phyloP scores from a whole-genome alignment of 1,140 invertebrate species.

The Bombus cullumanus region DNA sequence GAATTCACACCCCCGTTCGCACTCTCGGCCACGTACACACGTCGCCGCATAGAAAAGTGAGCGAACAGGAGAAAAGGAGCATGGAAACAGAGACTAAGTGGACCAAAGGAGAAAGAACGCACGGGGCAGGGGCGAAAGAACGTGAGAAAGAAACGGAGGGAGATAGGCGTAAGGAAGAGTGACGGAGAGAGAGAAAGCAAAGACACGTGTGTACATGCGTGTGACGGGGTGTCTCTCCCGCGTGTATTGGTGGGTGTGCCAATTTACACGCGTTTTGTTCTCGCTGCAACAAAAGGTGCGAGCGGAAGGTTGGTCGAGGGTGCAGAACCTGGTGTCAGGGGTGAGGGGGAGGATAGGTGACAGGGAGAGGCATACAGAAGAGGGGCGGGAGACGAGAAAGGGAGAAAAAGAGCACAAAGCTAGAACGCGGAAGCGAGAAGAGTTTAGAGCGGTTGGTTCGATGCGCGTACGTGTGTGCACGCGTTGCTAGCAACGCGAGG shows the following conservation, averaged over 20 bases:
- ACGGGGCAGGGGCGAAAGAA: not conserved
- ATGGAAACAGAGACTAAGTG: slow-evolving; percentile 46
- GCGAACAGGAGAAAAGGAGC: slow-evolving; percentile 26
- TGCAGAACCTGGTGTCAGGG: slow-evolving; percentile 38
- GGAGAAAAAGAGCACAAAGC: slow-evolving; percentile 64
- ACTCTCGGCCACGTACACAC: slow-evolving; percentile 46
- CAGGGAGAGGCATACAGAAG: not conserved
- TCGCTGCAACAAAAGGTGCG: slow-evolving; percentile 75
- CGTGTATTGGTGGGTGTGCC: slow-evolving; percentile 74
- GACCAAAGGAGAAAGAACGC: slow-evolving; percentile 47
- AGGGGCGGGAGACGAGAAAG: not conserved
- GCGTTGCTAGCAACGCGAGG: slow-evolving; percentile 51
- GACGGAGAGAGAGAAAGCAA: not conserved
- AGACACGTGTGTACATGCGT: slow-evolving; percentile 47
- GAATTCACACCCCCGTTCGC: slow-evolving; percentile 68
- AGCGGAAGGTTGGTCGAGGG: slow-evolving; percentile 66
- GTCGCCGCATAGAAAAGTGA: slow-evolving; percentile 49
- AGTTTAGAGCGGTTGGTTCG: slow-evolving; percentile 64
- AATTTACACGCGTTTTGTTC: slow-evolving; percentile 79
- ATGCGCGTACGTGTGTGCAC: slow-evolving; percentile 48
- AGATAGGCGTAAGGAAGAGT: slow-evolving; percentile 8
- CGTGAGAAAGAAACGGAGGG: not conserved
- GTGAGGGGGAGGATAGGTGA: slow-evolving; percentile 16
- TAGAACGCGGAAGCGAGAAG: slow-evolving; percentile 65
- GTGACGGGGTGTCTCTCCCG: slow-evolving; percentile 52